Evolutionary conservation across 1,140 invertebrate genomes (phyloP), one percentile per base, ranked within the genome.

Genomic region (Solenopsis fugax): DNA sequence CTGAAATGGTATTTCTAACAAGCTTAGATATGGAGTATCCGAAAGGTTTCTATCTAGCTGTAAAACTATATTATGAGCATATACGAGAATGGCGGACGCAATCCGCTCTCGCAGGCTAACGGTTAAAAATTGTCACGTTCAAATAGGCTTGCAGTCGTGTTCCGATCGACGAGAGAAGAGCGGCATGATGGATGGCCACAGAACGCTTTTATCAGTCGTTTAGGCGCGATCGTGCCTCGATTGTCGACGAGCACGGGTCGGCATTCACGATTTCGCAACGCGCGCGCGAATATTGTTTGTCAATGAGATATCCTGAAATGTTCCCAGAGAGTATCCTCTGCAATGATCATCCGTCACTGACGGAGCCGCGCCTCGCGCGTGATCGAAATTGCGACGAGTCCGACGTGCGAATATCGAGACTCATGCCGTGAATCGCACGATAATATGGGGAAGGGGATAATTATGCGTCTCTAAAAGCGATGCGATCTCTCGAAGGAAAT

Each of bases 201-300:
- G 89, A 29, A 91, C 91, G 91, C 90, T 92, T 91, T 93, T 93
- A 93, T 93, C 91, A 93, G 91, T 91, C 90, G 91, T 91, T 91
- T 91, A 91, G 89, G 85, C 87, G 75, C 87, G 89, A 91, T 92
- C 91, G 85, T 91, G 91, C 89, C 91, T 89, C 78, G 91, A 93
- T 93, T 91, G 88, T 89, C 88, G 88, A 93, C 86, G 86, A 91
- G 90, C 87, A 81, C 87, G 65, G 45, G 62, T 58, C 65, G 77
- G 82, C 85, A 67, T 85, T 78, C 64, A 62, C 69, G 89, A 86
- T 90, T 90, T 91, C 89, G 72, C 89, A 82, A 78, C 41, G 71
- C 75, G 50, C 77, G 77, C 73, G 84, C 85, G 90, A 87, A 90
- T 92, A 92, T 90, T 93, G 92, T 93, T 93, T 92, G 92, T 92